Percentiles rank a stretch among this genome's conserved stretches.
phyloP scores from a whole-genome alignment of 2,888 invertebrate genomes.

The Seira sanloemensis region DNA sequence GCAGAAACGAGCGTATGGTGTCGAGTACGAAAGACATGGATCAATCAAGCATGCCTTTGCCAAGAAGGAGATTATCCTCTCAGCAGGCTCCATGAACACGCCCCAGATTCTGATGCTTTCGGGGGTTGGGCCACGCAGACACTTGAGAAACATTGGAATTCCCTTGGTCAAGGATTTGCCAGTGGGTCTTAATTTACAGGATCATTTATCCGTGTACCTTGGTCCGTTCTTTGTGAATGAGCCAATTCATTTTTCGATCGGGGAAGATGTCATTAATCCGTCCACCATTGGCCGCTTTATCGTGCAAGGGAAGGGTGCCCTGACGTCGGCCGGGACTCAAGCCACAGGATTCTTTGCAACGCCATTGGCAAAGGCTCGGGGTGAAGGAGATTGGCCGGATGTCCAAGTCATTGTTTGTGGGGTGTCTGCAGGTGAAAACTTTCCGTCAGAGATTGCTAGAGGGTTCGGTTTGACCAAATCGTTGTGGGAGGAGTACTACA shows the following conservation, averaged over 20 bases:
- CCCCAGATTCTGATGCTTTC: conserved; percentile 60
- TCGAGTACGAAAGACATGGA: conserved; percentile 66
- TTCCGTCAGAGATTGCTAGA: conserved; percentile 48
- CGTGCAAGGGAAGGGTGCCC: conserved; percentile 53
- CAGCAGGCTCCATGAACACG: conserved; percentile 63
- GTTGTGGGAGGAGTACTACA: conserved; percentile 51
- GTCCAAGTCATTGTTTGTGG: conserved; percentile 61
- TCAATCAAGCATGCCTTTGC: conserved; percentile 52
- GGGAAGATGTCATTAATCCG: conserved; percentile 66
- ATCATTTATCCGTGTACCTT: conserved; percentile 65
- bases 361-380: conserved; percentile 46
- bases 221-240: conserved; percentile 66
- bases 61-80: conserved; percentile 66
- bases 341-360: conserved; percentile 66
- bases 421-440: conserved; percentile 55
- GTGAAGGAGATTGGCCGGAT: conserved; percentile 60
- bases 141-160: conserved; percentile 52
- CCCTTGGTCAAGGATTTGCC: conserved; percentile 65
- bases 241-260: conserved; percentile 60
- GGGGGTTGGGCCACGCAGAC: conserved; percentile 47
- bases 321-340: conserved; percentile 64
- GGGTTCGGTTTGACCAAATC: conserved; percentile 48
- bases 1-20: conserved; percentile 61
- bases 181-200: conserved; percentile 69
- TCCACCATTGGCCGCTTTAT: conserved; percentile 53